These are phyloP conservation scores for Melanotaenia parkinsoni DNA, from an alignment of 2,797 vertebrate species.

Conservation along the genomic window DNA sequence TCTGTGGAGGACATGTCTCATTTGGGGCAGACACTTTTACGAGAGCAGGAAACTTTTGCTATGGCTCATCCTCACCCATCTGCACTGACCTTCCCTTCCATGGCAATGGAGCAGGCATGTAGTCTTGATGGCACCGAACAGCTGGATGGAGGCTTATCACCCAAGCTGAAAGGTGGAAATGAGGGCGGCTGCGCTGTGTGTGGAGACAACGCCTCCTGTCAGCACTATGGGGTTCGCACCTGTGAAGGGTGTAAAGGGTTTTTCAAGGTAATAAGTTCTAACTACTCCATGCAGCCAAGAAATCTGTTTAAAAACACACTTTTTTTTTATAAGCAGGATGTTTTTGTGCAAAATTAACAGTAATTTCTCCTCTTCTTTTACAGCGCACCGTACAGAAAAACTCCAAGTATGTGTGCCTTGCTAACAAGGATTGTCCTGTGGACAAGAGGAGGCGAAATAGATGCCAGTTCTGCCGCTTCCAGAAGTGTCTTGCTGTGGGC, in stretches of 20 bases:
- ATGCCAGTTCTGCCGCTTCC: conserved; percentile 98
- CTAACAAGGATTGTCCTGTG: conserved; percentile 96
- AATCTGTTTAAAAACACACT: neutral
- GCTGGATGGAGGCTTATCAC: conserved; percentile 62
- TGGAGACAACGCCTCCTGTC: conserved; percentile 94
- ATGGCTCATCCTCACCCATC: conserved; percentile 61
- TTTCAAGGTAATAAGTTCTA: conserved; percentile 82
- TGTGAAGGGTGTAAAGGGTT: conserved; percentile 94
- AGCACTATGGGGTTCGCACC: conserved; percentile 95
- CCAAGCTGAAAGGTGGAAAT: conserved; percentile 71
- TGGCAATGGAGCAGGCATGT: conserved; percentile 76
- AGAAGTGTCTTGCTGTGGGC: conserved; percentile 96
- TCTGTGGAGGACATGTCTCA: conserved; percentile 71
- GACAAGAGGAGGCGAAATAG: conserved; percentile 95
- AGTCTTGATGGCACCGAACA: conserved; percentile 50
- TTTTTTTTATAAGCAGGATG: neutral
- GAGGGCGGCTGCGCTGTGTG: conserved; percentile 95
- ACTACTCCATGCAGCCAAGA: neutral
- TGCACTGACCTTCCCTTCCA: conserved; percentile 72
- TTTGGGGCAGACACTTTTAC: conserved; percentile 62
- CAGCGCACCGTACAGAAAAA: conserved; percentile 98
- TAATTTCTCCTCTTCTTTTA: conserved; percentile 41
- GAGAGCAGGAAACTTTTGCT: conserved; percentile 74
- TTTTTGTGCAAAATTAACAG: neutral
- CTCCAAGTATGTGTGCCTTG: conserved; percentile 96